Evolutionary conservation across 2,113 vertebrate genomes (phyloP).

Genomic region (Rhineura floridana): DNA sequence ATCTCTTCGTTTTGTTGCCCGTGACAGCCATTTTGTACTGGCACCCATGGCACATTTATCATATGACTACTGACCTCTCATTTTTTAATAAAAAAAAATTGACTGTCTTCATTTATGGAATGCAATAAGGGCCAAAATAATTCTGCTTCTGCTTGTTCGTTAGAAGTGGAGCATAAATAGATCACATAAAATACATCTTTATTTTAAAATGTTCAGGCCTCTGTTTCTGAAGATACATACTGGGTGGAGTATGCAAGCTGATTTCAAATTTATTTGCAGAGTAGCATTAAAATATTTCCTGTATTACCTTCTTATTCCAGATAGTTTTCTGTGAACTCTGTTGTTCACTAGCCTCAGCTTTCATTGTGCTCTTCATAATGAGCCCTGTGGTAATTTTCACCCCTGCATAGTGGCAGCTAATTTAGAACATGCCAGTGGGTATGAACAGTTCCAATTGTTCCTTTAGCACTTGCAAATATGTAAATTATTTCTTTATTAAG

Average conservation of each 20-base stretch:
- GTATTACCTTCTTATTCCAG: constrained; percentile 13
- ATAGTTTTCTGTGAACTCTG: neutral
- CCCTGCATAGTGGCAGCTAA: constrained; percentile 24
- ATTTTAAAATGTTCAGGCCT: neutral
- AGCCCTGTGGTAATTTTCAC: constrained; percentile 32
- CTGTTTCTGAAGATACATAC: neutral
- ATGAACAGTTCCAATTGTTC: constrained; percentile 52
- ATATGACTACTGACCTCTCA: too few relatives aligned
- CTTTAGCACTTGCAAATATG: constrained; percentile 38
- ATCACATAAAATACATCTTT: neutral
- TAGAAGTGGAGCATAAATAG: neutral
- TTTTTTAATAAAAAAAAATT: too few relatives aligned
- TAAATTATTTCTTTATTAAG: too few relatives aligned
- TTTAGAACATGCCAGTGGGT: constrained; percentile 42
- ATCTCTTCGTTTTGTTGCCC: too few relatives aligned
- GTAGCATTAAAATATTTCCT: constrained; percentile 24
- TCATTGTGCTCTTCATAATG: constrained; percentile 37
- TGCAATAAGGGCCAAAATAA: neutral
- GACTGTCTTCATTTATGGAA: neutral
- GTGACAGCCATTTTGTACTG: too few relatives aligned
- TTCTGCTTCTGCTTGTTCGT: neutral
- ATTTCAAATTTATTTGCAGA: constrained; percentile 11
- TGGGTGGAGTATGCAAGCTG: neutral
- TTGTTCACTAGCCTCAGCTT: constrained; percentile 18
- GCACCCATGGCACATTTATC: too few relatives aligned